These are phyloP conservation scores for Sphenopsis melanotis DNA, from an alignment of 2,797 vertebrate species.

Conservation along the genomic window DNA sequence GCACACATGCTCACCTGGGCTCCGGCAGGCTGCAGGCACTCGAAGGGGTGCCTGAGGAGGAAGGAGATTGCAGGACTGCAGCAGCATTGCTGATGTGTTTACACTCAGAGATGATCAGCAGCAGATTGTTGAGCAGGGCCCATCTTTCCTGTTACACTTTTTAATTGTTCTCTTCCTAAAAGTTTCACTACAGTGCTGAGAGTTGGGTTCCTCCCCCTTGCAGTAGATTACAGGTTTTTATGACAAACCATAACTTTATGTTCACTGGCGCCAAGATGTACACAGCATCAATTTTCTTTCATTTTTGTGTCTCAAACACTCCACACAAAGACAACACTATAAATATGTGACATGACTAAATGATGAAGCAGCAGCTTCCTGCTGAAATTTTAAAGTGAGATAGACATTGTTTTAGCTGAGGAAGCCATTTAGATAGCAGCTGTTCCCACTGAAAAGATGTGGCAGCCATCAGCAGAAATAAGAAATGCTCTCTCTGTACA, in stretches of 20 bases:
- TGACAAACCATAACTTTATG: slow-evolving; percentile 45
- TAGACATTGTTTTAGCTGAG: slow-evolving; percentile 67
- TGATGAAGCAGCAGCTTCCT: slow-evolving; percentile 71
- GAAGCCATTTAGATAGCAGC: slow-evolving; percentile 72
- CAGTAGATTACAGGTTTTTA: slow-evolving; percentile 43
- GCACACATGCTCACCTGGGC: neutral
- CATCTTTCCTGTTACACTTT: neutral
- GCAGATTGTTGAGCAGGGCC: neutral
- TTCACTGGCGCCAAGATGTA: slow-evolving; percentile 41
- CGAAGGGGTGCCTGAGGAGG: neutral
- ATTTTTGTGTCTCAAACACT: slow-evolving; percentile 69
- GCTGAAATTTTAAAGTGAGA: slow-evolving; percentile 71
- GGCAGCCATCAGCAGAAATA: slow-evolving; percentile 66
- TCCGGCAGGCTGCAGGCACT: neutral
- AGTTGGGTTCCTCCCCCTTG: neutral
- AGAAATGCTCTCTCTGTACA: slow-evolving; percentile 36
- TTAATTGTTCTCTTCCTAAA: slow-evolving; percentile 30
- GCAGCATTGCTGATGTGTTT: neutral
- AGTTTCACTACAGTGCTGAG: neutral
- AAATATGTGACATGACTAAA: slow-evolving; percentile 73
- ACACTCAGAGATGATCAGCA: neutral
- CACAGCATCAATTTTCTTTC: slow-evolving; percentile 63
- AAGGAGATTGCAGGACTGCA: neutral
- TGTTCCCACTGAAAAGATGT: slow-evolving; percentile 70
- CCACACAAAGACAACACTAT: slow-evolving; percentile 68